These are phyloP conservation scores for Alethe castanea DNA, from an alignment of 2,113 vertebrate genomes.

Conservation along the genomic window DNA sequence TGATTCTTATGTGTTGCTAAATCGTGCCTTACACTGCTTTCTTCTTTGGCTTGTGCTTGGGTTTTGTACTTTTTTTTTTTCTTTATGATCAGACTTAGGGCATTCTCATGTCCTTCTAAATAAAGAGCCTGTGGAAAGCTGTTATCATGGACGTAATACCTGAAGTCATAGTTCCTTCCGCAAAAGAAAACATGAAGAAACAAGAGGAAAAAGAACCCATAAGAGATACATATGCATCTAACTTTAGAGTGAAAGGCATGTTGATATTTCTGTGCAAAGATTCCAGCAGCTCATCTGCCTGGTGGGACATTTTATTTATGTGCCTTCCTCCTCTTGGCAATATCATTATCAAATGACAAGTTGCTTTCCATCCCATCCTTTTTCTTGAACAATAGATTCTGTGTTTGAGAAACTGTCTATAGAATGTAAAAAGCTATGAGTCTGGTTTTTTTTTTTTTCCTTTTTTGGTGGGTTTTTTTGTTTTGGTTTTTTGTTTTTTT, in stretches of 20 bases:
- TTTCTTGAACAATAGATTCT: not conserved
- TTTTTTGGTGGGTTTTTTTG: not conserved
- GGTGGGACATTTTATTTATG: not conserved
- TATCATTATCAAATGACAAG: not conserved
- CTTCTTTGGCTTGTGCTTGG: not conserved
- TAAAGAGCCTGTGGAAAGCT: not conserved
- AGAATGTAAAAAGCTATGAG: not conserved
- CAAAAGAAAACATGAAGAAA: not conserved
- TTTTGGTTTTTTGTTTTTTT: not conserved
- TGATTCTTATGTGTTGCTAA: constrained; percentile 1
- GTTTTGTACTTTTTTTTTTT: not conserved
- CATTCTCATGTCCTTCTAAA: not conserved
- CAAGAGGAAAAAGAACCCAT: not conserved
- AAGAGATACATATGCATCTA: not conserved
- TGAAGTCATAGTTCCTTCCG: not conserved
- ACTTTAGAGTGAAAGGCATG: not conserved
- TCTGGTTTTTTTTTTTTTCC: not conserved
- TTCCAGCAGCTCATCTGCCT: not conserved
- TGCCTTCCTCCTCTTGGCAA: not conserved
- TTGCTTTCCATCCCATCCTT: not conserved
- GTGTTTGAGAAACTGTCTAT: not conserved
- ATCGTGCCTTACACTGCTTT: not conserved
- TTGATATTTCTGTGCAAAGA: not conserved
- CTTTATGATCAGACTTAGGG: not conserved
- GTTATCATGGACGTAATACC: not conserved